Base-by-base conservation (phyloP, 2,113 vertebrate genomes). In the Hirundichthys speculiger region DNA sequence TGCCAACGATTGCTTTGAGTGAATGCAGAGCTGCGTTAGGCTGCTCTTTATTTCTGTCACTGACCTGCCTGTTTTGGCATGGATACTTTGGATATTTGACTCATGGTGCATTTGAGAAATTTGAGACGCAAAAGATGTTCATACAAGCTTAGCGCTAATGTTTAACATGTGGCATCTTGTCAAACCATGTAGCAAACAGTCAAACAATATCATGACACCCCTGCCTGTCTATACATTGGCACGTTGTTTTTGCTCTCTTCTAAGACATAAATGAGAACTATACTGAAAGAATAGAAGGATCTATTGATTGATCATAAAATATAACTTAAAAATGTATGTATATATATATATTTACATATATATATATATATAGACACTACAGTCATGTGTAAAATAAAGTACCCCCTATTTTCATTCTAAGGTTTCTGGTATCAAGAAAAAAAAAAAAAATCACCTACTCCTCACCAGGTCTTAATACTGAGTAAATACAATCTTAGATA, bases 1-100 rank as follows among this genome's bases (percentile, higher is more conserved):
- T 77, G 72, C 79, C 67, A 64, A 24, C 19, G 27, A 47, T 62
- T 73, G 77, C 69, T 85, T 55, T 76, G 75, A 79, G 30, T 76
- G 80, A 83, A 78, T 82, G 80, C 70, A 46, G 58, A 57, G 53
- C 61, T 34, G 34, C 61, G 59, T 62, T 63, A 71, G 22, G 45
- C 64, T 64, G 67, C 59, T 64, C 69, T 46, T 50, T 25, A 55
- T 69, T 55, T 50, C 13, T 73, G 69, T 52, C 25, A 73, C 66
- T 55, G 18, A 51, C 66, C 48, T 51, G 66, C 64, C 61, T 74
- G 54, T 80, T 69, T 57, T 27, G 43, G 49, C 52, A 38, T 22
- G 66, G 45, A 68, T 57, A n/a, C 61, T 45, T 41, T 3, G 21
- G 16, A 64, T 22, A 14, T 46, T 24, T 51, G 45, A 22, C 42